Evolutionary conservation across 2,113 vertebrate species (phyloP).

Genomic region (Gallinago media): DNA sequence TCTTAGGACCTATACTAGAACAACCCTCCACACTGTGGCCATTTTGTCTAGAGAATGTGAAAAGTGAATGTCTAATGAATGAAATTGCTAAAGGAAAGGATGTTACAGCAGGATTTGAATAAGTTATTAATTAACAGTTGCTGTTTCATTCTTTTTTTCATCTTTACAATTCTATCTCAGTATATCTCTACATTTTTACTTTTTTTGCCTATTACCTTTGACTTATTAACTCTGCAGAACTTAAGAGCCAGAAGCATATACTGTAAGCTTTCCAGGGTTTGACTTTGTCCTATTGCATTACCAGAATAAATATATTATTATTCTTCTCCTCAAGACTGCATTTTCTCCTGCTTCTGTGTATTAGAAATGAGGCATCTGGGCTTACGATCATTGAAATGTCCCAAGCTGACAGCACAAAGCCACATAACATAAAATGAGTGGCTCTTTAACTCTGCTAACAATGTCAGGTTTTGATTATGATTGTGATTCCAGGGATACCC

Average conservation of each 20-base stretch:
- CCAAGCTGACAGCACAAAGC: neutral
- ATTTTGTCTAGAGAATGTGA: neutral
- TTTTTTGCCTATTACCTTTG: neutral
- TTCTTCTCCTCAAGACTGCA: neutral
- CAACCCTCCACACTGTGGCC: neutral
- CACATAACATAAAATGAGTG: conserved; percentile 5
- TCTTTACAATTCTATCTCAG: neutral
- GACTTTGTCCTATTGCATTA: neutral
- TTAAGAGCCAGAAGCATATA: neutral
- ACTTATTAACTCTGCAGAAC: neutral
- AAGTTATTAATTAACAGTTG: neutral
- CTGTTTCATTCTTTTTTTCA: neutral
- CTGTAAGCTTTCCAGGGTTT: neutral
- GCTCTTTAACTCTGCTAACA: neutral
- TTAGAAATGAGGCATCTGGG: neutral
- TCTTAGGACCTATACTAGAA: neutral
- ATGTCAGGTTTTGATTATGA: conserved; percentile 15
- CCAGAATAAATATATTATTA: neutral
- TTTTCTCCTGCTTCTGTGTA: neutral
- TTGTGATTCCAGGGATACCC: neutral
- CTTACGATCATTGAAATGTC: neutral
- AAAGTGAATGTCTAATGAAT: neutral
- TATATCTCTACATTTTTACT: neutral
- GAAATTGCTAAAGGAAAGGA: neutral
- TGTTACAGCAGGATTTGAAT: neutral